These are phyloP conservation scores for Hartigia nigra DNA, from an alignment of 2,888 invertebrate species.

Conservation along the genomic window DNA sequence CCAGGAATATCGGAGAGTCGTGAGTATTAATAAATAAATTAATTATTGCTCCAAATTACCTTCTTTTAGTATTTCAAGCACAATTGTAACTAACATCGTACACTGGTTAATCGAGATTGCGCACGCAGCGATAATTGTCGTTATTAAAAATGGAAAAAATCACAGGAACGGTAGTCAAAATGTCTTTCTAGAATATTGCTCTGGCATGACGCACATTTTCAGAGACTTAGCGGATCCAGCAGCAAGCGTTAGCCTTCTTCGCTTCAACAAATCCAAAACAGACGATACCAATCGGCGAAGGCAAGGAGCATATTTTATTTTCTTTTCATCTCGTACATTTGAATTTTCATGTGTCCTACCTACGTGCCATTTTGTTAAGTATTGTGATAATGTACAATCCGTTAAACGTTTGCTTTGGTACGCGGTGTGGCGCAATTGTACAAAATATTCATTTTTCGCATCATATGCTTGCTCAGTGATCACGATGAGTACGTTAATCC, in stretches of 20 bases:
- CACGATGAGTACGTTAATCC: neutral
- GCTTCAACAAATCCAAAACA: slow-evolving; percentile 59
- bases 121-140: neutral
- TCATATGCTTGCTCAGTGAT: neutral
- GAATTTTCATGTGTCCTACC: neutral
- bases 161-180: slow-evolving; percentile 3
- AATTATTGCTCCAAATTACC: neutral
- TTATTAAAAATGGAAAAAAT: neutral
- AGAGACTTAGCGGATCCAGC: slow-evolving; percentile 62
- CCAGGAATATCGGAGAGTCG: slow-evolving; percentile 61
- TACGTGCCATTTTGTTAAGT: neutral
- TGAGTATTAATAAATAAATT: slow-evolving; percentile 47
- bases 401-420: neutral
- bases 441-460: neutral
- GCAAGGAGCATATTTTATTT: slow-evolving; percentile 57
- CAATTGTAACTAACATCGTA: neutral
- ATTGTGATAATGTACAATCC: neutral
- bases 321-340: slow-evolving; percentile 26
- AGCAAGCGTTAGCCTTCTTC: slow-evolving; percentile 62
- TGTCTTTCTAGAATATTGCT: slow-evolving; percentile 12
- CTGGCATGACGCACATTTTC: slow-evolving; percentile 46
- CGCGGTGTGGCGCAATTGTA: neutral
- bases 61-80: neutral
- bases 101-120: neutral
- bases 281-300: slow-evolving; percentile 58